phyloP scores from a whole-genome alignment of 2,797 vertebrate genomes.

The Sparus aurata region DNA sequence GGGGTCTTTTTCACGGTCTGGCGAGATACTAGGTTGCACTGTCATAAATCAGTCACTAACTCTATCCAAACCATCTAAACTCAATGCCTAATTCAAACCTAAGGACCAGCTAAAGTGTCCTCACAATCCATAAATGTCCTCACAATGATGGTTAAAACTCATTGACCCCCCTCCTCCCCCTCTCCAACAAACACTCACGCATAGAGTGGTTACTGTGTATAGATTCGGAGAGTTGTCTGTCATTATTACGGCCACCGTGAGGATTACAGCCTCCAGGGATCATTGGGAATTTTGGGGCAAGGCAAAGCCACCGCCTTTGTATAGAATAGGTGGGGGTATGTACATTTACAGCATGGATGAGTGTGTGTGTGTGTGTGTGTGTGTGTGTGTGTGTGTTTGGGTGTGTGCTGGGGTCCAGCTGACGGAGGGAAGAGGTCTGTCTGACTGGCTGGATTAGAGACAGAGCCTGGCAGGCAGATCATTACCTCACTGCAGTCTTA shows the following conservation, averaged over 20 bases:
- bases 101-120: not conserved
- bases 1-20: no score
- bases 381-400: slow-evolving; percentile 37
- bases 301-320: slow-evolving; percentile 34
- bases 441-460: slow-evolving; percentile 81
- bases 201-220: slow-evolving; percentile 40
- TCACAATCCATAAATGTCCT: not conserved
- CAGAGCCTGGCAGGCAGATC: slow-evolving; percentile 76
- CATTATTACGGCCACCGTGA: slow-evolving; percentile 69
- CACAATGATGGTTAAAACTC: not conserved
- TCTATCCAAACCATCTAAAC: no score
- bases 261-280: slow-evolving; percentile 62
- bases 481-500: slow-evolving; percentile 83
- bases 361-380: no score
- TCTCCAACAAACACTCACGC: slow-evolving; percentile 10
- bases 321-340: slow-evolving; percentile 37
- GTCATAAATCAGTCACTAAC: not conserved
- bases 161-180: not conserved
- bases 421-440: slow-evolving; percentile 62
- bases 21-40: not conserved
- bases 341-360: slow-evolving; percentile 50
- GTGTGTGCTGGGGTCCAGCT: slow-evolving; percentile 56
- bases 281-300: slow-evolving; percentile 39
- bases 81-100: no score
- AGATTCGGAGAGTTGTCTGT: slow-evolving; percentile 58